Conservation (phyloP, 2,797 vertebrate genomes). For the Pseudotriccus pelzelni region DNA sequence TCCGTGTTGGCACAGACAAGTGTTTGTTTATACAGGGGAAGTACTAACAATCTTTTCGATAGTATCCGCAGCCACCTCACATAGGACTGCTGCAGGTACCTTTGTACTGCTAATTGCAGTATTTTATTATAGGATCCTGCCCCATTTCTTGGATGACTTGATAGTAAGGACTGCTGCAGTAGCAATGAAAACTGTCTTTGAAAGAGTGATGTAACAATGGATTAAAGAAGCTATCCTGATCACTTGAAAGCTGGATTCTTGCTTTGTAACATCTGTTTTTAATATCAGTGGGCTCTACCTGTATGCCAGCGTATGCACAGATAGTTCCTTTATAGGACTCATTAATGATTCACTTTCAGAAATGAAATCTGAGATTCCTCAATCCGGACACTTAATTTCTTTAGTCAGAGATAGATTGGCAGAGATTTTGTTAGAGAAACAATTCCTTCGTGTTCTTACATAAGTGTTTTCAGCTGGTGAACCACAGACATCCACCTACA, state of each 20-base stretch:
- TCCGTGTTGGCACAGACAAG: neutral
- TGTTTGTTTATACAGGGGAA: constrained; percentile 49
- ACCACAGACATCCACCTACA: neutral
- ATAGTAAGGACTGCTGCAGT: neutral
- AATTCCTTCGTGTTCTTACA: neutral
- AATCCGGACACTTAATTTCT: neutral
- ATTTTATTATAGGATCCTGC: constrained; percentile 50
- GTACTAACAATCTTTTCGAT: constrained; percentile 56
- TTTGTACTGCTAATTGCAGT: constrained; percentile 58
- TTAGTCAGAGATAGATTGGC: neutral
- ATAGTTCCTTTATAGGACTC: neutral
- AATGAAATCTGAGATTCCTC: neutral
- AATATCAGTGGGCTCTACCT: neutral
- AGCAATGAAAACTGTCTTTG: neutral
- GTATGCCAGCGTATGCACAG: neutral
- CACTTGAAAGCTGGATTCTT: neutral
- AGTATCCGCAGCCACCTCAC: constrained; percentile 40
- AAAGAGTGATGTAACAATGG: neutral
- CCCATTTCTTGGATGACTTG: constrained; percentile 2
- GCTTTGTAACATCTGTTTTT: neutral
- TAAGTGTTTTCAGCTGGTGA: neutral
- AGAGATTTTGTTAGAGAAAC: neutral
- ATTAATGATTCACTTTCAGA: neutral
- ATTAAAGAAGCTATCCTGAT: neutral
- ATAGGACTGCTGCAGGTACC: neutral